Base-by-base conservation (phyloP, 2,888 invertebrate genomes). In the Pantelozetes paolii region DNA sequence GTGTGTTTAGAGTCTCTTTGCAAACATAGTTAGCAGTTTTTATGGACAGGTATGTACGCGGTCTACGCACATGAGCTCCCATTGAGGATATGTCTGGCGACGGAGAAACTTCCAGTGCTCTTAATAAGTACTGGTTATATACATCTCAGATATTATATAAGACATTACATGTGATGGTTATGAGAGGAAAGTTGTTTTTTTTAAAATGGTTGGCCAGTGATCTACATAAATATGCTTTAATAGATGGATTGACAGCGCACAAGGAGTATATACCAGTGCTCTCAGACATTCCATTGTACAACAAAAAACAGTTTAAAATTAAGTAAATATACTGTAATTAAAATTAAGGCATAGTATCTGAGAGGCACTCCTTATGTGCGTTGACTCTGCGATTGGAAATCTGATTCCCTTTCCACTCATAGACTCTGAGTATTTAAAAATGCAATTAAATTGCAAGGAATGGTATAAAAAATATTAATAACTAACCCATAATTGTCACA, bases 61-160 rank as follows among this genome's bases (percentile, higher is more conserved):
- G 20, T 50, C 50, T 50, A n/a, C 50, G 50, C 50, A 50, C 50
- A 20, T 50, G 50, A 50, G 20, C 50, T 20, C 20, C n/a, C 50
- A 20, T 50, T 20, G 50, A 50, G 50, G 50, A 50, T 50, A 50
- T 50, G 50, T 3, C 20, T 50, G 50, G 50, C 50, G 50, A 50
- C 50, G 2, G 50, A 11, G 20, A 50, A 50, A 50, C 50, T 23
- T n/a, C 50, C 20, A 20, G 50, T 20, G 50, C 50, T 50, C 20
- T 23, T 20, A 20, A n/a, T 20, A 50, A 50, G n/a, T 50, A 50
- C 20, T 50, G 50, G 50, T 50, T 50, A 50, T 45, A 40, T 40
- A 40, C 6, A 6, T 40, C 40, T 9, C 13, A 40, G 6, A 40
- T 40, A 40, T n/a, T n/a, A n/a, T n/a, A n/a, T n/a, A 15, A 45